phyloP scores from a whole-genome alignment of 2,888 invertebrate genomes.

The Brenthis daphne region DNA sequence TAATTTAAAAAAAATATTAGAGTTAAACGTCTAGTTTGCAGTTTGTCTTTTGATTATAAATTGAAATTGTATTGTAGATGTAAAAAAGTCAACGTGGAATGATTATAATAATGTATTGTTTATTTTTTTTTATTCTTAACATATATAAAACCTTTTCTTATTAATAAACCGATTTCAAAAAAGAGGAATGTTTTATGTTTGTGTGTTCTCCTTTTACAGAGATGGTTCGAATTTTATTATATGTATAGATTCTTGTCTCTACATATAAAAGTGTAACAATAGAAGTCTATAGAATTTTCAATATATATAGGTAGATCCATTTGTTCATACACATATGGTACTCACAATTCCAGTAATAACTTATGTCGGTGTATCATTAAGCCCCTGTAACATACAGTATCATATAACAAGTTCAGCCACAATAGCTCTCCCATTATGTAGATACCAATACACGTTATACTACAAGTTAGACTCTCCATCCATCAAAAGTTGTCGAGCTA shows the following conservation, averaged over 20 bases:
- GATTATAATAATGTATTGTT: too few species aligned
- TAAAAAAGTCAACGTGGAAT: too few species aligned
- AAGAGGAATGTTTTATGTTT: too few species aligned
- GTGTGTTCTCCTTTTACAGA: too few species aligned
- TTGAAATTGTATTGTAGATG: neutral
- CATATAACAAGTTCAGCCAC: constrained; percentile 8
- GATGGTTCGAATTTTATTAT: too few species aligned
- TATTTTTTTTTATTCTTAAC: neutral
- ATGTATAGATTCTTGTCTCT: too few species aligned
- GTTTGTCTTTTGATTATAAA: constrained; percentile 2
- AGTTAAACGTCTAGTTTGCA: neutral
- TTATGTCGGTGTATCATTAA: too few species aligned
- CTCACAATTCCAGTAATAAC: too few species aligned
- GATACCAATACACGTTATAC: constrained; percentile 9
- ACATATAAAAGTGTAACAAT: too few species aligned
- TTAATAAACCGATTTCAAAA: neutral
- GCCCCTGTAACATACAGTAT: constrained; percentile 5
- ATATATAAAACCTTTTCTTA: neutral
- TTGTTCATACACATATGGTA: too few species aligned
- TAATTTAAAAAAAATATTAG: neutral
- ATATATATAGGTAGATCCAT: neutral
- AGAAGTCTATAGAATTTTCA: neutral
- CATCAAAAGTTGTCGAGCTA: constrained; percentile 16
- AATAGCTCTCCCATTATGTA: constrained; percentile 9
- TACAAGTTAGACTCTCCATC: constrained; percentile 9